These are phyloP conservation scores for Calephelis nemesis DNA, from an alignment of 1,140 invertebrate genomes.

Conservation along the genomic window DNA sequence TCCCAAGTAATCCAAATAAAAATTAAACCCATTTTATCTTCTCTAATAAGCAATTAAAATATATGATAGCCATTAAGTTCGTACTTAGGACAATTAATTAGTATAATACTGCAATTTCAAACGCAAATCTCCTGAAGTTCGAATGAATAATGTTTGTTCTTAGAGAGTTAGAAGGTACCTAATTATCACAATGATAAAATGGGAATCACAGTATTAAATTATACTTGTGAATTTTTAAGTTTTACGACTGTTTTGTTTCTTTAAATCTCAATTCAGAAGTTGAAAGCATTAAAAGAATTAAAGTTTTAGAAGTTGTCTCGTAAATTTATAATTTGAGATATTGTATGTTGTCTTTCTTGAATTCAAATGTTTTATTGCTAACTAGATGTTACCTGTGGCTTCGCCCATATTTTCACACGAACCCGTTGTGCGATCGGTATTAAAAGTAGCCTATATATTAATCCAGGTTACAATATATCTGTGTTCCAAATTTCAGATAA, in stretches of 20 bases:
- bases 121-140: slow-evolving; percentile 68
- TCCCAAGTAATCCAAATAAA: neutral
- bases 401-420: too few species aligned
- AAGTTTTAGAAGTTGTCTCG: neutral
- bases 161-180: slow-evolving; percentile 65
- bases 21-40: slow-evolving; percentile 21
- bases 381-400: too few species aligned
- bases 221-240: slow-evolving; percentile 55
- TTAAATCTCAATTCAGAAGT: slow-evolving; percentile 11
- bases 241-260: slow-evolving; percentile 22
- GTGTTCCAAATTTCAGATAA: too few species aligned
- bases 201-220: slow-evolving; percentile 49
- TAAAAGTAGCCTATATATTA: too few species aligned
- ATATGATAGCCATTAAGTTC: slow-evolving; percentile 58
- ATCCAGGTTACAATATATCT: too few species aligned
- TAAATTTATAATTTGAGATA: slow-evolving; percentile 1
- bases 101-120: slow-evolving; percentile 72
- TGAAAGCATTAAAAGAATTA: slow-evolving; percentile 1
- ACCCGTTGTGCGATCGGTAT: too few species aligned
- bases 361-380: too few species aligned
- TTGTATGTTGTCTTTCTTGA: too few species aligned
- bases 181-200: slow-evolving; percentile 65
- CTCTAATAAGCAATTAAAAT: slow-evolving; percentile 29
- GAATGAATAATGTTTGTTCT: slow-evolving; percentile 71
- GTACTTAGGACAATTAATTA: slow-evolving; percentile 72